Evolutionary conservation across 2,113 vertebrate genomes (phyloP).

Genomic region (Bujurquina vittata): DNA sequence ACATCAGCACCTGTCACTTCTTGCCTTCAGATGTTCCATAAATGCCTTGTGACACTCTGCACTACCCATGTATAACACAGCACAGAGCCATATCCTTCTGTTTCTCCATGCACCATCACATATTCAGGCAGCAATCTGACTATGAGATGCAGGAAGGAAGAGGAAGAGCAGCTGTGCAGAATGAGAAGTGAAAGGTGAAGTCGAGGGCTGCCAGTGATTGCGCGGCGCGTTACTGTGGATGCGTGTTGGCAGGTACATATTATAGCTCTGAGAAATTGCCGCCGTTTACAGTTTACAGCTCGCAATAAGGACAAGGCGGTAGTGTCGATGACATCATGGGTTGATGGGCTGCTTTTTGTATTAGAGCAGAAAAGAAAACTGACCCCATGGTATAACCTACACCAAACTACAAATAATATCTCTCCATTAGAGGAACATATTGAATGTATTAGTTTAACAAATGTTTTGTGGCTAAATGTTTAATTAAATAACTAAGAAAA

Average conservation of each 20-base stretch:
- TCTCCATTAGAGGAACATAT: background rate
- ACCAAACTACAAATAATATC: background rate
- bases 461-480: background rate
- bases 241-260: conserved; percentile 44
- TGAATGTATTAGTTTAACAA: background rate
- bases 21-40: conserved; percentile 33
- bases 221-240: conserved; percentile 3
- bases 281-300: conserved; percentile 44
- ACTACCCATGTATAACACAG: conserved; percentile 42
- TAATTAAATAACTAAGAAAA: background rate
- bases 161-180: conserved; percentile 15
- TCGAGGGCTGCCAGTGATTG: conserved; percentile 28
- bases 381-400: conserved; percentile 12
- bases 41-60: conserved; percentile 54
- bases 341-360: conserved; percentile 47
- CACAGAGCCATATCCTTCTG: conserved; percentile 45
- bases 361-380: conserved; percentile 38
- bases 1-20: conserved; percentile 59
- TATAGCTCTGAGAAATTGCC: conserved; percentile 37
- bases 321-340: background rate
- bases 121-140: conserved; percentile 38
- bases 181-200: conserved; percentile 57
- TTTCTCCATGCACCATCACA: conserved; percentile 1
- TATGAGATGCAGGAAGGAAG: conserved; percentile 18
- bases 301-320: conserved; percentile 29